Percentiles rank a stretch among this genome's conserved stretches.
Conservation (phyloP, 2,888 invertebrate genomes). For the Volucella zonaria region DNA sequence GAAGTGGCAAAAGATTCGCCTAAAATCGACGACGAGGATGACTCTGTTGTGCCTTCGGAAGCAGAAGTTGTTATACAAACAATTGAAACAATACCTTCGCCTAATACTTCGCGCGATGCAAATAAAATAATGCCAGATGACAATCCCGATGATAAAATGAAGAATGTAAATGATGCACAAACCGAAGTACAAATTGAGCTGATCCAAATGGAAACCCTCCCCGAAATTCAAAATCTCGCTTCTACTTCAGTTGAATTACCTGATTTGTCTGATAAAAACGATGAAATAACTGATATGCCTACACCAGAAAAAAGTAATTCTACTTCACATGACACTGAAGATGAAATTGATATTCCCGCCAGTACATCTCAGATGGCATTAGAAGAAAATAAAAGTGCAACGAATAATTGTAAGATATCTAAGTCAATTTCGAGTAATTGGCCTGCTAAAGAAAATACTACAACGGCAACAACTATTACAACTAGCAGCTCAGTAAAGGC, state of each 20-base stretch:
- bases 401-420: conserved; percentile 65
- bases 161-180: conserved; percentile 74
- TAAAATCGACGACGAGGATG: conserved; percentile 52
- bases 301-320: conserved; percentile 37
- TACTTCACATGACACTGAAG: conserved; percentile 7
- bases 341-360: conserved; percentile 44
- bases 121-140: conserved; percentile 62
- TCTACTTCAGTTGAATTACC: conserved; percentile 64
- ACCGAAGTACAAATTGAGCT: conserved; percentile 80
- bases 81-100: conserved; percentile 44
- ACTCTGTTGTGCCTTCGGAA: conserved; percentile 43
- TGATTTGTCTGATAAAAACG: conserved; percentile 47
- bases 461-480: conserved; percentile 18
- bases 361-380: conserved; percentile 63
- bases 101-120: conserved; percentile 27
- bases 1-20: conserved; percentile 50
- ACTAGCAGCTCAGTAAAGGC: conserved; percentile 70
- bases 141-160: conserved; percentile 67
- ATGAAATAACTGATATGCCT: conserved; percentile 43
- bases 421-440: conserved; percentile 61
- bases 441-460: conserved; percentile 47
- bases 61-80: conserved; percentile 30
- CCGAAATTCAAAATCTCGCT: conserved; percentile 59
- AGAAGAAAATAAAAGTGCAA: conserved; percentile 64
- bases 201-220: conserved; percentile 74